Percentiles rank a stretch among this genome's conserved stretches.
phyloP scores from a whole-genome alignment of 2,888 invertebrate species.

The Drosophila phalerata region DNA sequence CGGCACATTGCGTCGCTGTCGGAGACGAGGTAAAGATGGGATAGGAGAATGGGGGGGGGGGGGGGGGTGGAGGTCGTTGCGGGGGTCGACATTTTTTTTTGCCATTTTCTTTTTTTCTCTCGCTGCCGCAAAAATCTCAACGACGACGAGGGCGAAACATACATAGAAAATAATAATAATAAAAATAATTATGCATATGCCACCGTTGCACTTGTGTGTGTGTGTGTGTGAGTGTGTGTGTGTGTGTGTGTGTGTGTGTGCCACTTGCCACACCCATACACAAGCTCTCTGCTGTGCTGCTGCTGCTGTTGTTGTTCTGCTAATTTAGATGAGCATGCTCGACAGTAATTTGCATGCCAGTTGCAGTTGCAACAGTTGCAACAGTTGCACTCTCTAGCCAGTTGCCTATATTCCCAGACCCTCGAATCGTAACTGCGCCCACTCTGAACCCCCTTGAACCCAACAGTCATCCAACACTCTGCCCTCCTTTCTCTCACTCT shows the following conservation, averaged over 20 bases:
- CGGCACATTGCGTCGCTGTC: constrained; percentile 75
- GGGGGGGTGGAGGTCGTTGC: background rate
- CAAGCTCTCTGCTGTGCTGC: constrained; percentile 1
- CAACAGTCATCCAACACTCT: background rate
- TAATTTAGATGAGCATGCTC: constrained; percentile 80
- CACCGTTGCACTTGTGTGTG: constrained; percentile 45
- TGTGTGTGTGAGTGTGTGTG: background rate
- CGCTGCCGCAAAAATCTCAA: constrained; percentile 41
- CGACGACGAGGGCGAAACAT: constrained; percentile 32
- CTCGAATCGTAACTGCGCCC: constrained; percentile 2
- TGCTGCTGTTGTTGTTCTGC: constrained; percentile 42
- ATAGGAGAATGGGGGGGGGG: background rate
- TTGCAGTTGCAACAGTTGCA: constrained; percentile 58
- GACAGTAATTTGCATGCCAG: constrained; percentile 79
- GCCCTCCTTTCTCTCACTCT: background rate
- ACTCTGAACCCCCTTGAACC: constrained; percentile 14
- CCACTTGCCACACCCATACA: constrained; percentile 15
- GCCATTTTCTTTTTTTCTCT: constrained; percentile 1
- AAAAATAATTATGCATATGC: constrained; percentile 81
- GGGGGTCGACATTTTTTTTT: constrained; percentile 7
- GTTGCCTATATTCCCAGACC: constrained; percentile 18
- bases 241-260: constrained; percentile 2
- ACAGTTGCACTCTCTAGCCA: constrained; percentile 29
- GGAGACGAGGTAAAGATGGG: constrained; percentile 13
- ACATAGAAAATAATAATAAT: constrained; percentile 78